Evolutionary conservation across 2,888 invertebrate genomes (phyloP).

Genomic region (Tenthredo mesomela): DNA sequence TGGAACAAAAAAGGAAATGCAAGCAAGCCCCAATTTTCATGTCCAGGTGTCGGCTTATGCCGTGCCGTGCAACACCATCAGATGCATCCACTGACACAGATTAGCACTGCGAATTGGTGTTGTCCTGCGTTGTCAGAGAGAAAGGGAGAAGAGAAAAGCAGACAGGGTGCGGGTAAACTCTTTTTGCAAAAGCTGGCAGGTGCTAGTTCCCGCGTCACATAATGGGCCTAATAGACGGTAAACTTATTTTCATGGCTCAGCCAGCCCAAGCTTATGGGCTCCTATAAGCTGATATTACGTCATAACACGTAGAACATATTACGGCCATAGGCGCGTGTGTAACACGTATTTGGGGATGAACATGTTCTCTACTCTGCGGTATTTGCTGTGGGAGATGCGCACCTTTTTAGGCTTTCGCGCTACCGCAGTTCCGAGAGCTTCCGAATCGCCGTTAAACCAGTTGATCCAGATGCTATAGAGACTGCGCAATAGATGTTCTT

Average conservation of each 20-base stretch:
- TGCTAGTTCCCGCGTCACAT: conserved; percentile 49
- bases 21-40: background rate
- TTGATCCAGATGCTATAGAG: background rate
- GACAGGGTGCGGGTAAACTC: conserved; percentile 6
- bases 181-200: conserved; percentile 47
- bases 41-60: background rate
- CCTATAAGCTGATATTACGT: conserved; percentile 50
- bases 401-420: conserved; percentile 15
- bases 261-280: conserved; percentile 41
- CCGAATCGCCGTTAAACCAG: conserved; percentile 6
- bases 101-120: background rate
- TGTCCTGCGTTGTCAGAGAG: background rate
- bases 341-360: conserved; percentile 44
- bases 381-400: conserved; percentile 20
- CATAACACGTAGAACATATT: conserved; percentile 47
- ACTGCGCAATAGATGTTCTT: background rate
- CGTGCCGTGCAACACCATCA: background rate
- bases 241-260: conserved; percentile 51
- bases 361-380: conserved; percentile 23
- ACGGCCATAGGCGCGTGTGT: conserved; percentile 38
- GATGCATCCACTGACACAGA: conserved; percentile 16
- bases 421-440: background rate
- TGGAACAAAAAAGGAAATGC: background rate
- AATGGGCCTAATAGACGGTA: conserved; percentile 52
- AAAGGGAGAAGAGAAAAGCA: background rate